A percentile compares a stretch with the other conserved stretches of the same genome.
These are phyloP conservation scores for Daboia siamensis DNA, from an alignment of 2,113 vertebrate species.

Conservation along the genomic window DNA sequence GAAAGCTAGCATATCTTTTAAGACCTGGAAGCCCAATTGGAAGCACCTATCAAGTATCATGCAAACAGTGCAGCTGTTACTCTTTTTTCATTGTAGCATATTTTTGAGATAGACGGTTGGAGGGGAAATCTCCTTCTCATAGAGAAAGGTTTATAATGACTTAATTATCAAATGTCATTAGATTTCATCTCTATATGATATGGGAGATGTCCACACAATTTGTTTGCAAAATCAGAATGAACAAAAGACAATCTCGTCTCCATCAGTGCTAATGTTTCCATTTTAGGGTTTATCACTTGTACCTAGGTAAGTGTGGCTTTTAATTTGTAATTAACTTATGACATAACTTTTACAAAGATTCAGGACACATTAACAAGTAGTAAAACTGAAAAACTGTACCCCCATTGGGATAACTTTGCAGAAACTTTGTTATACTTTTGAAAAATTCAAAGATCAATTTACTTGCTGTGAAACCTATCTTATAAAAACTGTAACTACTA, in stretches of 20 bases:
- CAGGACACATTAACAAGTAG: background rate
- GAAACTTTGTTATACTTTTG: background rate
- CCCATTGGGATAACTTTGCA: background rate
- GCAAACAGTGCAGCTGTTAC: background rate
- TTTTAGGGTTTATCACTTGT: background rate
- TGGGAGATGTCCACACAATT: background rate
- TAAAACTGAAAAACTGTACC: background rate
- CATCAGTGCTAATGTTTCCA: background rate
- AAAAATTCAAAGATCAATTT: background rate
- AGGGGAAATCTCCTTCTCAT: background rate
- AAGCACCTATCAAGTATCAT: background rate
- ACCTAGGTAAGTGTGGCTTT: background rate
- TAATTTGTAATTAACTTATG: conserved; percentile 1
- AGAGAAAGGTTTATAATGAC: background rate
- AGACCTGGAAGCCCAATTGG: background rate
- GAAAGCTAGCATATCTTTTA: background rate
- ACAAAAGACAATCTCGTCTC: background rate
- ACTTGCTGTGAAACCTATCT: background rate
- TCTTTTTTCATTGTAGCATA: background rate
- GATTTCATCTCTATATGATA: background rate
- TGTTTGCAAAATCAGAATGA: background rate
- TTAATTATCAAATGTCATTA: background rate
- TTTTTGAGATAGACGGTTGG: background rate
- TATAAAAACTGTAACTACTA: background rate
- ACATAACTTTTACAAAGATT: background rate